Percentiles rank a stretch among this genome's conserved stretches.
phyloP scores from a whole-genome alignment of 2,113 vertebrate species.

The Romanogobio albipinnatus region DNA sequence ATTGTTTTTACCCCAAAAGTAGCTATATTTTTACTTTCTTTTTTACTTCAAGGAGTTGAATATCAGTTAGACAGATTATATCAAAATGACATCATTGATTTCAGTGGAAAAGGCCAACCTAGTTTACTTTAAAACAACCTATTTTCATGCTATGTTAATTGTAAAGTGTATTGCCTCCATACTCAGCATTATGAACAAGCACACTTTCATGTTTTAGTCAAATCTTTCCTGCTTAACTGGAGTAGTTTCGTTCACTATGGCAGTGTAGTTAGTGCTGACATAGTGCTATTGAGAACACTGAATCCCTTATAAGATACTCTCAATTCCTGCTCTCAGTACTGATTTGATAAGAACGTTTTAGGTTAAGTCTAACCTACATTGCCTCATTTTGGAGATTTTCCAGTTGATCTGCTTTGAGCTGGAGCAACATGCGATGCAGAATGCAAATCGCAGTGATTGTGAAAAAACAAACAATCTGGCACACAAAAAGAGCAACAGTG shows the following conservation, averaged over 20 bases:
- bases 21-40: no score
- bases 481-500: conserved; percentile 25
- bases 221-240: not conserved
- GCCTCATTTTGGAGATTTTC: not conserved
- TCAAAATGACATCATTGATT: no score
- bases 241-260: not conserved
- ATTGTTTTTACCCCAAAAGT: no score
- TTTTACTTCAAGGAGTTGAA: no score
- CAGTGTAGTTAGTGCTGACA: not conserved
- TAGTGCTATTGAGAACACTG: no score
- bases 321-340: not conserved
- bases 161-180: not conserved
- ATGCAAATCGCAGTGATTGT: conserved; percentile 26
- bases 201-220: not conserved
- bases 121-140: not conserved
- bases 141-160: not conserved
- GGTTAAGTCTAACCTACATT: not conserved
- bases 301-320: not conserved
- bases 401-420: not conserved
- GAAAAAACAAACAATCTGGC: conserved; percentile 29
- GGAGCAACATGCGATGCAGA: not conserved
- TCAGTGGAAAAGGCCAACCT: not conserved
- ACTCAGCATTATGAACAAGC: not conserved
- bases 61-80: no score
- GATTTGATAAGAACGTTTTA: not conserved